Conservation (phyloP, 1,140 invertebrate genomes). For the Heliconius himera region DNA sequence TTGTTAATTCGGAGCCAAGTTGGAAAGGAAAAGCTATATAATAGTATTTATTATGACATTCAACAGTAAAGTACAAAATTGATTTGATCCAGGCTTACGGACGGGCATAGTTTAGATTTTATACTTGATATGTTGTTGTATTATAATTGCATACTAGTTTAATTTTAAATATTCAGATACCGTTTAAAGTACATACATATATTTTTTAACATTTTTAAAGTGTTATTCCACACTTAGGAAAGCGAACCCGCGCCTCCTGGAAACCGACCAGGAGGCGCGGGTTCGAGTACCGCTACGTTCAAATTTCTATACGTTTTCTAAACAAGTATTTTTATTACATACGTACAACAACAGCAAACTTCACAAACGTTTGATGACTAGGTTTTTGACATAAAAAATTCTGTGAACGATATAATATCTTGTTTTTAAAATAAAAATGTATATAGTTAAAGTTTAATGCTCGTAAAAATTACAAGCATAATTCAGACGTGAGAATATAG, state of each 20-base stretch:
- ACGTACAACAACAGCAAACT: background rate
- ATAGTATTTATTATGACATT: conserved; percentile 78
- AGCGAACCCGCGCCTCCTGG: too few relatives aligned
- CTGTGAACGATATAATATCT: conserved; percentile 24
- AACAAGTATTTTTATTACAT: too few relatives aligned
- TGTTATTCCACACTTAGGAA: too few relatives aligned
- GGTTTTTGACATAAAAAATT: conserved; percentile 25
- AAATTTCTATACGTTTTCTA: too few relatives aligned
- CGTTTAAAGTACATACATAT: background rate
- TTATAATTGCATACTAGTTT: conserved; percentile 11
- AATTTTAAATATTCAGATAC: background rate
- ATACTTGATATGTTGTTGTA: conserved; percentile 18
- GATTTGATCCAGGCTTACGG: conserved; percentile 68
- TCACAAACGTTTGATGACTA: background rate
- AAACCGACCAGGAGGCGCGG: too few relatives aligned
- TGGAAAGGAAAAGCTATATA: conserved; percentile 69
- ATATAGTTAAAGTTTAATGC: conserved; percentile 38
- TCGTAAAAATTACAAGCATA: conserved; percentile 38
- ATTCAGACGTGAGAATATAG: conserved; percentile 38
- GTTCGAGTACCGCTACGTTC: too few relatives aligned
- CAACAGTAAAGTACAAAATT: conserved; percentile 78
- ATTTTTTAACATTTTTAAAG: too few relatives aligned
- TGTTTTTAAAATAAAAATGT: conserved; percentile 33
- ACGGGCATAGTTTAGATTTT: conserved; percentile 62
- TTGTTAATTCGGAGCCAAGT: conserved; percentile 59